phyloP scores from a whole-genome alignment of 2,113 vertebrate species.

The Puma concolor region DNA sequence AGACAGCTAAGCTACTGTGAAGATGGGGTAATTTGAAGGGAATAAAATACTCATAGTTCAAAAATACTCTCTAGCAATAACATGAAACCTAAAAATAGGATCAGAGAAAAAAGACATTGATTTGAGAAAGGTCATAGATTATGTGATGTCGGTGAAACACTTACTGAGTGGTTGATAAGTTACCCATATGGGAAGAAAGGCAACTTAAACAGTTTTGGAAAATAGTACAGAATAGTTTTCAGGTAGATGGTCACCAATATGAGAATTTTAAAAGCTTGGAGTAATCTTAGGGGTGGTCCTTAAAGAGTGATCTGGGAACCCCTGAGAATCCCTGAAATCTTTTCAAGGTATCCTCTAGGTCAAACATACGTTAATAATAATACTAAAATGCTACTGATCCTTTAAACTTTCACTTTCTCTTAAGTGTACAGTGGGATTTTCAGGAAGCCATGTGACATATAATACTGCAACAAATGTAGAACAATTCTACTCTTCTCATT shows the following conservation, averaged over 20 bases:
- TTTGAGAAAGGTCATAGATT: not conserved
- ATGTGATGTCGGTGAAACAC: not conserved
- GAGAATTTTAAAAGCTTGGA: not conserved
- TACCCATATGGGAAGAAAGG: not conserved
- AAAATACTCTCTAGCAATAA: not conserved
- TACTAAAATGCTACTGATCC: not conserved
- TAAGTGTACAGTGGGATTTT: not conserved
- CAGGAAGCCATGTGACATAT: not conserved
- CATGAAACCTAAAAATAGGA: not conserved
- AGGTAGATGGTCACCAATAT: not conserved
- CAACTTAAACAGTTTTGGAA: not conserved
- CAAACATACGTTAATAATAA: slow-evolving; percentile 24
- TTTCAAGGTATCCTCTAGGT: not conserved
- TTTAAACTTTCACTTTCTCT: not conserved
- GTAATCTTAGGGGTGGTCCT: not conserved
- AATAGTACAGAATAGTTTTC: slow-evolving; percentile 16
- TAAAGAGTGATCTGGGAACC: not conserved
- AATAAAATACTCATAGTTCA: not conserved
- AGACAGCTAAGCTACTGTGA: not conserved
- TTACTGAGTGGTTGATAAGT: not conserved
- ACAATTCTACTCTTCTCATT: not conserved
- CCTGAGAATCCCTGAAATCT: not conserved
- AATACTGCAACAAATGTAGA: not conserved
- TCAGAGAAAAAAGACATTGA: not conserved
- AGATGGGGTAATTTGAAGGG: not conserved